Evolutionary conservation across 2,888 invertebrate species (phyloP).

Genomic region (Achlya flavicornis): DNA sequence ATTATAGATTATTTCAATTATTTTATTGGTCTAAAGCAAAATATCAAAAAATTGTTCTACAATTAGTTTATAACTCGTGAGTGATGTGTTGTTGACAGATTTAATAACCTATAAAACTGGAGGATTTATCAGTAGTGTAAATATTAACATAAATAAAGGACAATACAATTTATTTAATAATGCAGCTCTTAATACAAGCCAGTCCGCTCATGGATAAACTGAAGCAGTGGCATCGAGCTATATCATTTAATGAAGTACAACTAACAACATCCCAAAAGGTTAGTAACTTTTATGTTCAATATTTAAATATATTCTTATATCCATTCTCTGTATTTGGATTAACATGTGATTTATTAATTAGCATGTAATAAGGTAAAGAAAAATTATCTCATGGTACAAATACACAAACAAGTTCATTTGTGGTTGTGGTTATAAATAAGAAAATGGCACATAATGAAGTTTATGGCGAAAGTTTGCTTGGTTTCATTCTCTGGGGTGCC

Average conservation of each 20-base stretch:
- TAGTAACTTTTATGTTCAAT: slow-evolving; percentile 28
- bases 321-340: too few species aligned
- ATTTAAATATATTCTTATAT: neutral
- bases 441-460: too few species aligned
- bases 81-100: slow-evolving; percentile 40
- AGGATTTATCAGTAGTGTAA: slow-evolving; percentile 21
- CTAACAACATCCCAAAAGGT: slow-evolving; percentile 89
- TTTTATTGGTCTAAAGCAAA: neutral
- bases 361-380: too few species aligned
- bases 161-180: slow-evolving; percentile 36
- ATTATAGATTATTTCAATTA: neutral
- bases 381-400: too few species aligned
- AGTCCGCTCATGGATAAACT: slow-evolving; percentile 82
- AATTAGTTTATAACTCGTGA: neutral
- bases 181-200: slow-evolving; percentile 82
- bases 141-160: slow-evolving; percentile 13
- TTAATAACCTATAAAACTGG: slow-evolving; percentile 41
- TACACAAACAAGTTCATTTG: too few species aligned
- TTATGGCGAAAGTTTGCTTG: too few species aligned
- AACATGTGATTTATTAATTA: too few species aligned
- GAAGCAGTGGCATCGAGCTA: slow-evolving; percentile 76
- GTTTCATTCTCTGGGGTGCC: too few species aligned
- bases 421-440: too few species aligned
- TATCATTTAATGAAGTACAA: slow-evolving; percentile 77
- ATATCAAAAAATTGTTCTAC: neutral